A percentile compares a stretch with the other conserved stretches of the same genome.
Conservation (phyloP, 2,888 invertebrate genomes). For the Ligdia adustata region DNA sequence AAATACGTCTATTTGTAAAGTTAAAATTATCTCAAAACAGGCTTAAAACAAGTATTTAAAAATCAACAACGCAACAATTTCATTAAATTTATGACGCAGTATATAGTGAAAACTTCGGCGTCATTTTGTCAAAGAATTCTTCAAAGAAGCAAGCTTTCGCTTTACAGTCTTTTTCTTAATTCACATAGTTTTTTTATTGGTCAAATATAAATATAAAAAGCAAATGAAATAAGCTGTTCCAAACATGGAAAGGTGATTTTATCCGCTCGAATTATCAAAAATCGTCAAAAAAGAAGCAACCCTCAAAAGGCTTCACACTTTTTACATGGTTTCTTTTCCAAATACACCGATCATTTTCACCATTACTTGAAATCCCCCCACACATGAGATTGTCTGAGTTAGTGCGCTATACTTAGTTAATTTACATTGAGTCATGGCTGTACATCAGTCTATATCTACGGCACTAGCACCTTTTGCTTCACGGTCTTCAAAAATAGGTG, state of each 20-base stretch:
- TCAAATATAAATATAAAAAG: no score
- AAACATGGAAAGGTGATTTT: background rate
- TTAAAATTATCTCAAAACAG: slow-evolving; percentile 62
- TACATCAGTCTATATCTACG: slow-evolving; percentile 77
- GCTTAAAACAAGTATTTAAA: slow-evolving; percentile 70
- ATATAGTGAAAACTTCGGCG: slow-evolving; percentile 41
- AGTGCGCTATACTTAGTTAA: slow-evolving; percentile 49
- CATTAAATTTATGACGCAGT: slow-evolving; percentile 44
- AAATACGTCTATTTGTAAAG: slow-evolving; percentile 58
- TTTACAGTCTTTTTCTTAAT: no score
- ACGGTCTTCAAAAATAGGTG: slow-evolving; percentile 30
- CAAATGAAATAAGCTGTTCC: background rate
- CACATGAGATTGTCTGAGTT: slow-evolving; percentile 55
- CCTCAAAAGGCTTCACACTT: no score
- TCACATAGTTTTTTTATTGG: no score
- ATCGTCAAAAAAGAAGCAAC: background rate
- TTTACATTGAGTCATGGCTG: slow-evolving; percentile 74
- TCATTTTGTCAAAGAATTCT: background rate
- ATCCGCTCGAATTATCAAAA: no score
- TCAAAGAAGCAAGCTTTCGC: no score
- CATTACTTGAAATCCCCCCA: slow-evolving; percentile 12
- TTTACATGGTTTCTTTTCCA: slow-evolving; percentile 1
- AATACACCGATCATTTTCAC: slow-evolving; percentile 24
- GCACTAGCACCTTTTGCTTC: slow-evolving; percentile 62
- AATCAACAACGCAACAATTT: slow-evolving; percentile 78